Evolutionary conservation across 2,888 invertebrate genomes (phyloP), one percentile per base, ranked within the genome.

Genomic region (Yponomeuta plumbellus): DNA sequence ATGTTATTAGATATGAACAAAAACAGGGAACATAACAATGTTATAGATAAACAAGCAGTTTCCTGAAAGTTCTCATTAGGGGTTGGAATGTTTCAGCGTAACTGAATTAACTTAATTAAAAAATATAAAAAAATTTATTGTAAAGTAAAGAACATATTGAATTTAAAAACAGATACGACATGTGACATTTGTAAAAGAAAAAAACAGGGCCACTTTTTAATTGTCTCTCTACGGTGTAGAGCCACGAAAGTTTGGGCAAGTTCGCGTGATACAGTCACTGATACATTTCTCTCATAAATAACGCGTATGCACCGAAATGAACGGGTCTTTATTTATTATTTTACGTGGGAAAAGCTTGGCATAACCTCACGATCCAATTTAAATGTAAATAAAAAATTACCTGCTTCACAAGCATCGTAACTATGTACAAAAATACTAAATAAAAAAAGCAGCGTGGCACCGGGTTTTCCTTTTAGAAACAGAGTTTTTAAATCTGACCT

Each of bases 331-430:
- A 23, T 23, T 23, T 23, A 23, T 10, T n/a, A n/a, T 20, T 10
- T 59, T 34, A 34, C 61, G 61, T 26, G 61, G 61, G 23, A 26
- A 26, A 26, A 26, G 17, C n/a, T 61, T n/a, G 44, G 23, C 13
- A 34, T 21, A 61, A 61, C 26, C 61, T n/a, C 61, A 11, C 26
- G 34, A 61, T 61, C 61, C 61, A 61, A 61, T 61, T 61, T 34
- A 61, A 61, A 61, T 61, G 61, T n/a, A 26, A 61, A 61, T 61
- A 61, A 61, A 61, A 17, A n/a, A 23, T 34, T 2, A 17, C 61
- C 17, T 61, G 5, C 13, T 61, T n/a, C 61, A n/a, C 61, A 34
- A 34, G 26, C 61, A 61, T 61, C 22, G 23, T 11, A 23, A 61
- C 61, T 61, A 61, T n/a, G n/a, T n/a, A n/a, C n/a, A n/a, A n/a